Conservation (phyloP, 2,888 invertebrate genomes). For the Alloscopus bannaensis region DNA sequence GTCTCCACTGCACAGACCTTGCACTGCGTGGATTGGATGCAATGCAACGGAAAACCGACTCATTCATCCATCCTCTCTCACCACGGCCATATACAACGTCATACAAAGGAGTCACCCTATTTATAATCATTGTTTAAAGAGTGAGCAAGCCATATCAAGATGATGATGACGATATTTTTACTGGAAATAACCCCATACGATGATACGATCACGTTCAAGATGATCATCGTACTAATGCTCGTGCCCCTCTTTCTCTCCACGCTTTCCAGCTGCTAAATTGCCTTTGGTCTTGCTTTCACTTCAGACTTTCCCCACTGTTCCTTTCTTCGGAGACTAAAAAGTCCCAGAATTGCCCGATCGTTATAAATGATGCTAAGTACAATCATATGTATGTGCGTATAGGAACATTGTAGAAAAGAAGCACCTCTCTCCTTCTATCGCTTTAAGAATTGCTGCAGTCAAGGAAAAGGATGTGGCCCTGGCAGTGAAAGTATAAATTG, state of each 20-base stretch:
- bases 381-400: neutral
- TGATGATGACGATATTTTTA: slow-evolving; percentile 18
- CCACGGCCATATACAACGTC: too few relatives aligned
- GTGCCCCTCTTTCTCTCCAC: too few relatives aligned
- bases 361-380: slow-evolving; percentile 45
- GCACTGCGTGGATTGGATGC: slow-evolving; percentile 26
- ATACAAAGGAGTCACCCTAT: slow-evolving; percentile 30
- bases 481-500: slow-evolving; percentile 54
- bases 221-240: slow-evolving; percentile 34
- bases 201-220: slow-evolving; percentile 47
- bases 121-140: slow-evolving; percentile 50
- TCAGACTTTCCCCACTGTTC: slow-evolving; percentile 3
- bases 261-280: slow-evolving; percentile 51
- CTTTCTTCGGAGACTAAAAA: neutral
- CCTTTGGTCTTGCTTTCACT: slow-evolving; percentile 1
- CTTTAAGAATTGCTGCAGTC: slow-evolving; percentile 3
- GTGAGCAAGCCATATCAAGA: slow-evolving; percentile 23
- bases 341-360: slow-evolving; percentile 22
- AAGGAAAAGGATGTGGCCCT: slow-evolving; percentile 46
- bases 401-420: slow-evolving; percentile 24
- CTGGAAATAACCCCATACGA: slow-evolving; percentile 19
- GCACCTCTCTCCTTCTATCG: slow-evolving; percentile 14
- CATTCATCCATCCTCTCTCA: slow-evolving; percentile 40
- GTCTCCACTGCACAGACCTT: slow-evolving; percentile 36
- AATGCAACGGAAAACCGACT: slow-evolving; percentile 9